Percentiles rank a stretch among this genome's conserved stretches.
These are phyloP conservation scores for Epinephelus malabaricus DNA, from an alignment of 2,797 vertebrate genomes.

Conservation along the genomic window DNA sequence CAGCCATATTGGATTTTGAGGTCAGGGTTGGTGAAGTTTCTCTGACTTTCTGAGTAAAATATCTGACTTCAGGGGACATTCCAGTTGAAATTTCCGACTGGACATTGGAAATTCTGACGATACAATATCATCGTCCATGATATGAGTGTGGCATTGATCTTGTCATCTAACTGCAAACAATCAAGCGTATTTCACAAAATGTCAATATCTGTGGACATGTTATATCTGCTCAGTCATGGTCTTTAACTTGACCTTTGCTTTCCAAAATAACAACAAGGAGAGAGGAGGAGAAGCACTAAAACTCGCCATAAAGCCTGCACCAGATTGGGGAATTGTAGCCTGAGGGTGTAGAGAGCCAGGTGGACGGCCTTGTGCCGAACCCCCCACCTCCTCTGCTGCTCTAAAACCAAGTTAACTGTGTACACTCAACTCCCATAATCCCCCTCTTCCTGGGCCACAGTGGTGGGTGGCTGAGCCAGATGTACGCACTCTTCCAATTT, in stretches of 20 bases:
- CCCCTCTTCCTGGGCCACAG: conserved; percentile 58
- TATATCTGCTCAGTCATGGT: conserved; percentile 55
- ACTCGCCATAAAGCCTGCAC: conserved; percentile 57
- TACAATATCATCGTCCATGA: not conserved
- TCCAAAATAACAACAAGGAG: conserved; percentile 45
- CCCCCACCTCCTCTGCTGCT: conserved; percentile 48
- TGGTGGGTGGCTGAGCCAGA: conserved; percentile 70
- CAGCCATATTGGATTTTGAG: too few relatives aligned
- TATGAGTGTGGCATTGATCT: not conserved
- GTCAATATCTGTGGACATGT: not conserved
- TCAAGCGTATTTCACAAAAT: not conserved
- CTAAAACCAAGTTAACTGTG: conserved; percentile 67
- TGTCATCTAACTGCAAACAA: not conserved
- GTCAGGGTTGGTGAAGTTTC: too few relatives aligned
- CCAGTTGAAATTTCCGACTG: too few relatives aligned
- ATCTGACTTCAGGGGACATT: too few relatives aligned
- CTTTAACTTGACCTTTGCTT: conserved; percentile 72
- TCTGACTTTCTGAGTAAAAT: too few relatives aligned
- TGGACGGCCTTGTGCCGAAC: conserved; percentile 65
- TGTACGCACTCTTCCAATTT: conserved; percentile 59
- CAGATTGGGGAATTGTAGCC: conserved; percentile 60
- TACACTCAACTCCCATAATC: conserved; percentile 67
- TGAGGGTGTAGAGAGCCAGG: conserved; percentile 68
- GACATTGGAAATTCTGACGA: too few relatives aligned
- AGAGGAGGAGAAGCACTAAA: conserved; percentile 57